Evolutionary conservation across 2,113 vertebrate genomes (phyloP).

Genomic region (Peromyscus maniculatus): DNA sequence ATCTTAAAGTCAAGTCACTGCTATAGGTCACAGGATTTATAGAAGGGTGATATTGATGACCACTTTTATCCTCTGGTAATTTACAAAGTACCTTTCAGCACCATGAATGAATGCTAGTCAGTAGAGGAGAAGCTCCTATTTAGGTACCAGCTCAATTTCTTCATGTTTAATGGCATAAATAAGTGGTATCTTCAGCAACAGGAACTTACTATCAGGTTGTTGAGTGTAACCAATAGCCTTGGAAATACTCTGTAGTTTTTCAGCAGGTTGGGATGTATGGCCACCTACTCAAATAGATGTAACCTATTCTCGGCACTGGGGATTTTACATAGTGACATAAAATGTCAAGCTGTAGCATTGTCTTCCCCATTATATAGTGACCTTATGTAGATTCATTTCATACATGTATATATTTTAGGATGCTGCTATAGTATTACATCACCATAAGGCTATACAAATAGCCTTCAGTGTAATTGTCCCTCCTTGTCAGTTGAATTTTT

Average conservation of each 20-base stretch:
- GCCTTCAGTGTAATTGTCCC: not conserved
- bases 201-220: not conserved
- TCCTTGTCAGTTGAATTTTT: constrained; percentile 22
- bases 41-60: not conserved
- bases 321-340: not conserved
- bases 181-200: not conserved
- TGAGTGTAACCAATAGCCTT: not conserved
- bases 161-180: not conserved
- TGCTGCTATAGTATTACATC: not conserved
- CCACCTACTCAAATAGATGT: not conserved
- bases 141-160: not conserved
- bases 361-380: not conserved
- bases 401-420: not conserved
- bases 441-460: not conserved
- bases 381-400: not conserved
- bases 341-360: not conserved
- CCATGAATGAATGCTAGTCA: not conserved
- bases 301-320: not conserved
- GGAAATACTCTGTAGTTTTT: no score
- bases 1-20: not conserved
- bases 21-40: not conserved
- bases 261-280: not conserved
- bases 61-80: not conserved
- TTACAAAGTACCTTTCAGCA: not conserved
- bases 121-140: not conserved